phyloP scores from a whole-genome alignment of 2,797 vertebrate genomes.

The Telmatherina bonti region DNA sequence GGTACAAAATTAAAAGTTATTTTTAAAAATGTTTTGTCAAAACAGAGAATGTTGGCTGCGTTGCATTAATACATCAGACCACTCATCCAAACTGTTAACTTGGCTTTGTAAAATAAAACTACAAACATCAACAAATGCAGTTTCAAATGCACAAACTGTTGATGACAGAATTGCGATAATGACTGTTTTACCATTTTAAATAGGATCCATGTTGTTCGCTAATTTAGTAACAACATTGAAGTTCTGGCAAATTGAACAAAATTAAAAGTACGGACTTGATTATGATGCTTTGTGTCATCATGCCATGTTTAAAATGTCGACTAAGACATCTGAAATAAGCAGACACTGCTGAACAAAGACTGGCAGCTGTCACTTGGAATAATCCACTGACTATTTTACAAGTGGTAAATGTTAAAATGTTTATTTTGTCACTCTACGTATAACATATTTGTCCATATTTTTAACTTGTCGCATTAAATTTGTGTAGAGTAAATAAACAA shows the following conservation, averaged over 20 bases:
- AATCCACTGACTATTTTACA: no score
- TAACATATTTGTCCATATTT: background rate
- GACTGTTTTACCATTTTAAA: background rate
- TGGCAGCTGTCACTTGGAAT: no score
- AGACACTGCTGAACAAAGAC: no score
- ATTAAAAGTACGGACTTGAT: background rate
- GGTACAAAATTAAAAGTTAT: background rate
- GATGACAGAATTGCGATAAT: constrained; percentile 17
- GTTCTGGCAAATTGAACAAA: no score
- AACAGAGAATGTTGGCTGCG: background rate
- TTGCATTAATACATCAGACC: background rate
- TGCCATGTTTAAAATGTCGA: no score
- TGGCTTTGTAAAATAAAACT: background rate
- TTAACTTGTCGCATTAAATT: background rate
- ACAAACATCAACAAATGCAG: background rate
- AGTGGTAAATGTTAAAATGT: no score
- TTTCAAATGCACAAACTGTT: constrained; percentile 11
- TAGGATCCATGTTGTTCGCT: background rate
- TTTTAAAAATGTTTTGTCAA: background rate
- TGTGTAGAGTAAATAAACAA: background rate
- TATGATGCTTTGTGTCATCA: background rate
- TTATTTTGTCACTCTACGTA: no score
- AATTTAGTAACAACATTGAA: no score
- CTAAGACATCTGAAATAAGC: no score
- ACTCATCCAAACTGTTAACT: background rate